Percentiles rank a stretch among this genome's conserved stretches.
These are phyloP conservation scores for Ispidina picta DNA, from an alignment of 2,797 vertebrate genomes.

Conservation along the genomic window DNA sequence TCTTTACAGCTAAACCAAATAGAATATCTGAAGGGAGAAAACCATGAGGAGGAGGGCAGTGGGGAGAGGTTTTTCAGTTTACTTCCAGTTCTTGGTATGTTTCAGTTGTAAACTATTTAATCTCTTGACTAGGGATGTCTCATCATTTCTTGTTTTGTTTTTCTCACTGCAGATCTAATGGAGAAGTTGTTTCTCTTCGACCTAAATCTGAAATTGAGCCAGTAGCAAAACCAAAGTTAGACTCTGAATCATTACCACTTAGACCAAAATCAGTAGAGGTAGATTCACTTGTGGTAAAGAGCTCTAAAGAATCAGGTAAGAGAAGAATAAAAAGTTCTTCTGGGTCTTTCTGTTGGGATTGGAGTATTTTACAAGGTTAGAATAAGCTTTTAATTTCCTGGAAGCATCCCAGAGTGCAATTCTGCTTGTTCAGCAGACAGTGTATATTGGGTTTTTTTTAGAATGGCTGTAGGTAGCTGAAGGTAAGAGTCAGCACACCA, in stretches of 20 bases:
- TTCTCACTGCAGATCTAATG: conserved; percentile 85
- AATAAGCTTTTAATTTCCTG: neutral
- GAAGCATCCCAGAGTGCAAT: neutral
- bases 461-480: neutral
- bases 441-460: neutral
- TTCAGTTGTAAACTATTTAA: neutral
- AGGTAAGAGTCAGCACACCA: neutral
- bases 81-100: neutral
- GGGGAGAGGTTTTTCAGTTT: neutral
- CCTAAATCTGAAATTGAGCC: conserved; percentile 89
- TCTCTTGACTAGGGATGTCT: neutral
- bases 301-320: conserved; percentile 80
- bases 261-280: conserved; percentile 87
- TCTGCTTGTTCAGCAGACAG: neutral
- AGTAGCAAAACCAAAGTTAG: conserved; percentile 79
- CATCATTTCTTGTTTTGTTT: neutral
- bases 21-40: neutral
- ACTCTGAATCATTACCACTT: conserved; percentile 75
- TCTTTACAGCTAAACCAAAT: neutral
- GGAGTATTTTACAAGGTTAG: neutral
- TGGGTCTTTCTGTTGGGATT: neutral
- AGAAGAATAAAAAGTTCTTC: neutral
- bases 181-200: conserved; percentile 84
- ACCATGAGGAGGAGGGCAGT: neutral
- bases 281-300: conserved; percentile 75